These are phyloP conservation scores for Calypte anna DNA, from an alignment of 2,113 vertebrate species.

Conservation along the genomic window DNA sequence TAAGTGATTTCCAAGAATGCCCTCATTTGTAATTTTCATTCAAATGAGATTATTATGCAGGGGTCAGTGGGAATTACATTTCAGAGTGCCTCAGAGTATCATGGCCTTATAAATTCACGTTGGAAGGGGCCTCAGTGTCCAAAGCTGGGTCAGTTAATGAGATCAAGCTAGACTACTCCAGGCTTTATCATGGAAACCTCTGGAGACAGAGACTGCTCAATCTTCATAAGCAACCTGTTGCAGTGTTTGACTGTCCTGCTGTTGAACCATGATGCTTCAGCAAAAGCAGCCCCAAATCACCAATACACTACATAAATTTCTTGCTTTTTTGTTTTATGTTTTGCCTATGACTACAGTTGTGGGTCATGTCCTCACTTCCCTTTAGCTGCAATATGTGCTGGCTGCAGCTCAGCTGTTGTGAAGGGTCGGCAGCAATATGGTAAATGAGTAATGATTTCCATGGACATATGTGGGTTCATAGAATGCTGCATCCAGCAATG, in stretches of 20 bases:
- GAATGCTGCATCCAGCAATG: not conserved
- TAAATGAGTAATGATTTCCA: not conserved
- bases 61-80: not conserved
- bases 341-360: not conserved
- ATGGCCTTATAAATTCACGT: not conserved
- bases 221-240: not conserved
- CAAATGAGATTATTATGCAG: not conserved
- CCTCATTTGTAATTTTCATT: not conserved
- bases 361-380: not conserved
- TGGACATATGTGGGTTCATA: not conserved
- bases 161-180: not conserved
- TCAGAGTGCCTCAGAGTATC: not conserved
- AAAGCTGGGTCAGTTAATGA: not conserved
- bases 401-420: not conserved
- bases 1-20: not conserved
- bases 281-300: not conserved
- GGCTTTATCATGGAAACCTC: not conserved
- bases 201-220: not conserved
- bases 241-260: not conserved
- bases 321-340: not conserved
- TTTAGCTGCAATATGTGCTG: not conserved
- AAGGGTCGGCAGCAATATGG: conserved; percentile 10
- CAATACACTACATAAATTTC: not conserved
- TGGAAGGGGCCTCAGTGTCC: not conserved
- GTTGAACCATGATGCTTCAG: not conserved